Evolutionary conservation across 1,140 invertebrate genomes (phyloP).

Genomic region (Portunus trituberculatus): DNA sequence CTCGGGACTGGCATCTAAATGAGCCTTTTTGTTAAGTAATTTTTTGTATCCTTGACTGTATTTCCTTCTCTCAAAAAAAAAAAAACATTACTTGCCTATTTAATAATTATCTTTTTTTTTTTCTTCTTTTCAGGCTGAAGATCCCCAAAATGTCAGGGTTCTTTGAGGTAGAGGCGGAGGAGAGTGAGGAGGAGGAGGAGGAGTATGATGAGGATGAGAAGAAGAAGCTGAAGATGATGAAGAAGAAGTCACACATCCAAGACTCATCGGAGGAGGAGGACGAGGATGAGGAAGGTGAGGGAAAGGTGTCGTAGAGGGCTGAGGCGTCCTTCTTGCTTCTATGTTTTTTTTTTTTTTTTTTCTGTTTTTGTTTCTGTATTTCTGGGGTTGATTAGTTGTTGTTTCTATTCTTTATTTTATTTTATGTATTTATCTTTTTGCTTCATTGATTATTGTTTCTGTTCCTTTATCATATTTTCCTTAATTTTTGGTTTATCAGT

Average conservation of each 20-base stretch:
- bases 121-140: background rate
- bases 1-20: no score
- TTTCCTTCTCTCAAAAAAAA: no score
- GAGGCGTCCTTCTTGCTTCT: background rate
- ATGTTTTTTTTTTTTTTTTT: background rate
- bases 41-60: no score
- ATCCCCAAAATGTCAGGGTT: conserved; percentile 38
- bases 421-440: no score
- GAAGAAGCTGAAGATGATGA: conserved; percentile 62
- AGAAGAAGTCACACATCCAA: background rate
- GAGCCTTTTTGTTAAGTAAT: no score
- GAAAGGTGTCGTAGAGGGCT: background rate
- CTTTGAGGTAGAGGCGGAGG: conserved; percentile 69
- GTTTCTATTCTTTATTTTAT: no score
- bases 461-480: no score
- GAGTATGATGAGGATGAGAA: conserved; percentile 68
- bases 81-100: no score
- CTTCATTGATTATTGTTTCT: no score
- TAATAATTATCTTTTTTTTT: no score
- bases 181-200: conserved; percentile 74
- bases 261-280: conserved; percentile 55
- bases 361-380: background rate
- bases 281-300: conserved; percentile 28
- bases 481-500: no score
- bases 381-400: no score